These are phyloP conservation scores for Bombyx mandarina DNA, from an alignment of 1,140 invertebrate species.

Conservation along the genomic window DNA sequence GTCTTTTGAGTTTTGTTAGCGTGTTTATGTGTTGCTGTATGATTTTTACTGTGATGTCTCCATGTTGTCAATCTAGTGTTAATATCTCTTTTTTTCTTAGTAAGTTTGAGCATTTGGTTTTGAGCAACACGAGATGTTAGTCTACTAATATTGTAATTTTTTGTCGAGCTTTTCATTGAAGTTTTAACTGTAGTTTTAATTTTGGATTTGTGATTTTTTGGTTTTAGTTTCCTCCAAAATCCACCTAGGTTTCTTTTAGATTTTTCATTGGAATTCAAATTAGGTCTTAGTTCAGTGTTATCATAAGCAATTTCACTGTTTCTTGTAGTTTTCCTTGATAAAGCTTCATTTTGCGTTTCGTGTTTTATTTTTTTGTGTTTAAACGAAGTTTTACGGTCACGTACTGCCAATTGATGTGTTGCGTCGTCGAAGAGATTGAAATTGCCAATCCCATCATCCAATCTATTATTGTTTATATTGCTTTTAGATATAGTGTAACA, in stretches of 20 bases:
- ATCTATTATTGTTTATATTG: conserved; percentile 24
- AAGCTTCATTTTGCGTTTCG: too few relatives aligned
- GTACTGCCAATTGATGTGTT: conserved; percentile 9
- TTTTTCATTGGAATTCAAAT: conserved; percentile 4
- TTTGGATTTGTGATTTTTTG: conserved; percentile 6
- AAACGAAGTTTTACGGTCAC: not conserved
- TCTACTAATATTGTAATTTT: too few relatives aligned
- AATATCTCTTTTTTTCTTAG: too few relatives aligned
- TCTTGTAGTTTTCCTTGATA: too few relatives aligned
- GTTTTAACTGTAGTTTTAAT: too few relatives aligned
- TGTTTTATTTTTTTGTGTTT: conserved; percentile 3
- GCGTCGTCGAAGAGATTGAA: conserved; percentile 11
- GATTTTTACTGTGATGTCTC: too few relatives aligned
- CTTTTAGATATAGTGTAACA: conserved; percentile 54
- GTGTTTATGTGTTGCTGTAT: not conserved
- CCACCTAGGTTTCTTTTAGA: conserved; percentile 2
- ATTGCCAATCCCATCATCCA: conserved; percentile 22
- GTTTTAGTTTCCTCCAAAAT: conserved; percentile 16
- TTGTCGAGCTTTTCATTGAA: too few relatives aligned
- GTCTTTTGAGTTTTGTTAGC: not conserved
- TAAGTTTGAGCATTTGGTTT: too few relatives aligned
- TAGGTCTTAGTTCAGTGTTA: not conserved
- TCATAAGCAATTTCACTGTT: too few relatives aligned
- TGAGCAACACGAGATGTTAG: too few relatives aligned
- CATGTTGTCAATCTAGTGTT: too few relatives aligned